Conservation (phyloP, 2,888 invertebrate genomes). For the Lasiommata megera region DNA sequence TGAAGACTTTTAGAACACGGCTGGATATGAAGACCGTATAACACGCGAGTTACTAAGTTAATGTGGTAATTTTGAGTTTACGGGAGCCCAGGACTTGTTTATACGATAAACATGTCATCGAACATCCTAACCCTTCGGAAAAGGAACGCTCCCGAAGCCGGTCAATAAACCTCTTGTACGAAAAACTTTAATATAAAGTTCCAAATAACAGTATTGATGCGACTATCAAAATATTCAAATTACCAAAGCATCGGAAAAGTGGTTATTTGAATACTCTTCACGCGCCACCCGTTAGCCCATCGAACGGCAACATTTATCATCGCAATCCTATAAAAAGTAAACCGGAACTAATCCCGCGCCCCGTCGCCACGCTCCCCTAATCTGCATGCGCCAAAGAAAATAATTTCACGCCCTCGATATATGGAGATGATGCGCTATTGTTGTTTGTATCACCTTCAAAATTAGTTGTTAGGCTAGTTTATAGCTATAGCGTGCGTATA, state of each 20-base stretch:
- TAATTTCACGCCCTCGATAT: constrained; percentile 77
- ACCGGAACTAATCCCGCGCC: constrained; percentile 73
- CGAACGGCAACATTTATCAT: constrained; percentile 74
- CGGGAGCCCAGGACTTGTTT: no score
- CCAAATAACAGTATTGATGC: background rate
- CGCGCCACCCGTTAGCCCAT: constrained; percentile 73
- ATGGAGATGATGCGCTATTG: constrained; percentile 51
- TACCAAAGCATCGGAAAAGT: constrained; percentile 39
- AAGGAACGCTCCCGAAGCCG: no score
- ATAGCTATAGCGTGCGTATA: background rate
- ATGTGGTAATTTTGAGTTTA: no score
- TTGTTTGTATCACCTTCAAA: constrained; percentile 45
- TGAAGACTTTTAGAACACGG: no score
- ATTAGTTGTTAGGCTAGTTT: background rate
- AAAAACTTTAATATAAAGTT: background rate
- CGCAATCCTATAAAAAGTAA: constrained; percentile 79
- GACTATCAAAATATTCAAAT: constrained; percentile 44
- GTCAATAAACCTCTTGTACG: background rate
- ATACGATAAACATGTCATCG: no score
- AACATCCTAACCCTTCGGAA: no score
- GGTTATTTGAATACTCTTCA: constrained; percentile 72
- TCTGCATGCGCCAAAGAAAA: constrained; percentile 79
- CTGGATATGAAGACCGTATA: no score
- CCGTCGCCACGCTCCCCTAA: constrained; percentile 60
- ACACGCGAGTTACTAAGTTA: no score